Conservation (phyloP, 30 jellyfish, hydroid and myxozoan genomes). For the Turritopsis dohrnii region DNA sequence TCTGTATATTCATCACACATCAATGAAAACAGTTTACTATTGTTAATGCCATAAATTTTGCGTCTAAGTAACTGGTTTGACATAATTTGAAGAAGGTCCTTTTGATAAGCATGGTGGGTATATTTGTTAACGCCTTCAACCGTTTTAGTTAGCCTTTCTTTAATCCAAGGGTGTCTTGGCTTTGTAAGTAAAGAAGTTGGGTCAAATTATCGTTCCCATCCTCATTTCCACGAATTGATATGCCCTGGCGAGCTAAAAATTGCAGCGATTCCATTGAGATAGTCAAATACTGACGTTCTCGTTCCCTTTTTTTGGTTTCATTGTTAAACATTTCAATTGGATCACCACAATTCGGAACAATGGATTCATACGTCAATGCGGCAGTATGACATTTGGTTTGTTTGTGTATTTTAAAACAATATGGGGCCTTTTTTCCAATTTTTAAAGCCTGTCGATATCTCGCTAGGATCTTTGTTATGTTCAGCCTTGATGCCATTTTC, state of each 20-base stretch:
- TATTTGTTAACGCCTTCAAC: constrained; percentile 27
- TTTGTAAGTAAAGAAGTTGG: constrained; percentile 30
- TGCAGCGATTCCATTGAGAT: constrained; percentile 29
- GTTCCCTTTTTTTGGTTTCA: constrained; percentile 17
- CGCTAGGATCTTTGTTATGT: constrained; percentile 40
- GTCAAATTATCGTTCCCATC: constrained; percentile 27
- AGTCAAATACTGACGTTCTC: constrained; percentile 32
- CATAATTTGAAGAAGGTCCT: too few relatives aligned
- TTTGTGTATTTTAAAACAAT: neutral
- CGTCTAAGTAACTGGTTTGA: too few relatives aligned
- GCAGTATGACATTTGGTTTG: constrained; percentile 37
- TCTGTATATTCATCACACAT: too few relatives aligned
- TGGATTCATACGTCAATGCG: constrained; percentile 33
- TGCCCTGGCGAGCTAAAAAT: constrained; percentile 30
- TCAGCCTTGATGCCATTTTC: too few relatives aligned
- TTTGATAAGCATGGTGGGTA: constrained; percentile 22
- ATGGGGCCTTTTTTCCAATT: constrained; percentile 32
- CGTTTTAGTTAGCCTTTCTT: constrained; percentile 13
- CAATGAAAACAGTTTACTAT: too few relatives aligned
- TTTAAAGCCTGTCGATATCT: constrained; percentile 22
- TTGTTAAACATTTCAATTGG: constrained; percentile 20
- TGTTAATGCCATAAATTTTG: too few relatives aligned
- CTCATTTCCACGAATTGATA: constrained; percentile 31
- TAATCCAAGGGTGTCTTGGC: constrained; percentile 30
- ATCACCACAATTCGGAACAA: constrained; percentile 30